Conservation (phyloP, 2,888 invertebrate species). For the Poecilobothrus nobilitatus region DNA sequence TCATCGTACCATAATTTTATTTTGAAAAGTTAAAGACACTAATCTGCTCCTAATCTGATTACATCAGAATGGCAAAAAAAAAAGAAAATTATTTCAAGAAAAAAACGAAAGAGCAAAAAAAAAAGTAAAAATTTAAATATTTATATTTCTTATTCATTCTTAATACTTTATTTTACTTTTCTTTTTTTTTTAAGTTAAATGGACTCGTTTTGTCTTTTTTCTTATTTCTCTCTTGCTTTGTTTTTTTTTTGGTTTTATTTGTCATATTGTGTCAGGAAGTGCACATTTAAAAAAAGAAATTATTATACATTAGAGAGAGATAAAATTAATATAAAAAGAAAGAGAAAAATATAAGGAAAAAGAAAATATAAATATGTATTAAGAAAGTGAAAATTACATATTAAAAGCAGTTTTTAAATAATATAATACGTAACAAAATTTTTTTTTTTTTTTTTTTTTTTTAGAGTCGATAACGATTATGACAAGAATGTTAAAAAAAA, state of each 20-base stretch:
- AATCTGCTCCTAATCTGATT: constrained; percentile 24
- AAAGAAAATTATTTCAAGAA: too few species aligned
- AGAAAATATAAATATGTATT: too few species aligned
- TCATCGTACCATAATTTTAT: constrained; percentile 14
- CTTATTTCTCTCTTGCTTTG: not conserved
- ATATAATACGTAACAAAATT: too few species aligned
- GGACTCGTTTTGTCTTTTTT: not conserved
- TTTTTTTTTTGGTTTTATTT: not conserved
- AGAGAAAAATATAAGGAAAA: not conserved
- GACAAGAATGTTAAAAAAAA: too few species aligned
- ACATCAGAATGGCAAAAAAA: constrained; percentile 8
- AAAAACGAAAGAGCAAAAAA: too few species aligned
- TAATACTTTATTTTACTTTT: not conserved
- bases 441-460: too few species aligned
- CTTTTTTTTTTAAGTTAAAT: constrained; percentile 22
- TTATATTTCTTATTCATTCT: too few species aligned
- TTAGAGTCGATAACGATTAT: too few species aligned
- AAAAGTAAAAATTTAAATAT: too few species aligned
- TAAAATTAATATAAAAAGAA: not conserved
- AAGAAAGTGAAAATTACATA: too few species aligned
- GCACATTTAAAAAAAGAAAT: not conserved
- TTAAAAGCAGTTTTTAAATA: too few species aligned
- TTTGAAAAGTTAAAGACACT: constrained; percentile 25
- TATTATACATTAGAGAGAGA: not conserved
- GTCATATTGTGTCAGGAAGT: not conserved